These are phyloP conservation scores for Athripsodes cinereus DNA, from an alignment of 2,888 invertebrate species.

Conservation along the genomic window DNA sequence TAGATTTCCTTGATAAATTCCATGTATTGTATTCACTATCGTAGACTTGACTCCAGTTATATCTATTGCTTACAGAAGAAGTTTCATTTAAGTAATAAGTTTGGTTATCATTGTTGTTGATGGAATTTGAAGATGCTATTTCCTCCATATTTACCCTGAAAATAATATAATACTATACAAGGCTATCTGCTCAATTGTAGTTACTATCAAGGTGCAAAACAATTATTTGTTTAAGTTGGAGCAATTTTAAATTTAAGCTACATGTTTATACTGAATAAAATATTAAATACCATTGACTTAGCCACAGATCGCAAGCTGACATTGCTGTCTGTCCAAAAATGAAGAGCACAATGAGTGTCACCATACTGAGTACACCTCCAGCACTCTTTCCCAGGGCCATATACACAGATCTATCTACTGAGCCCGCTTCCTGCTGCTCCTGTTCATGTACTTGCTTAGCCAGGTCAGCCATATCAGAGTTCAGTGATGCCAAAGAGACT, in stretches of 20 bases:
- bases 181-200: no score
- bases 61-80: no score
- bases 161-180: no score
- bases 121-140: conserved; percentile 33
- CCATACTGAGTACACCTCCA: conserved; percentile 45
- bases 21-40: neutral
- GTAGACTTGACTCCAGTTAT: neutral
- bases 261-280: neutral
- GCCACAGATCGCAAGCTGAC: conserved; percentile 57
- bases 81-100: no score
- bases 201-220: no score
- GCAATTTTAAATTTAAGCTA: no score
- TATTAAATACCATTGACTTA: conserved; percentile 49
- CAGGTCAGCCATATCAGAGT: conserved; percentile 1
- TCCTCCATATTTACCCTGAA: conserved; percentile 55
- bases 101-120: no score
- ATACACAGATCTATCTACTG: conserved; percentile 45
- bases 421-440: conserved; percentile 39
- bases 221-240: no score
- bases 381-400: conserved; percentile 53
- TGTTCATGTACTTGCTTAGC: neutral
- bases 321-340: conserved; percentile 51
- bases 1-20: conserved; percentile 37
- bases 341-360: conserved; percentile 46
- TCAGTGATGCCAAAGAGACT: neutral